Evolutionary conservation across 2,888 invertebrate species (phyloP).

Genomic region (Mesoligia furuncula): DNA sequence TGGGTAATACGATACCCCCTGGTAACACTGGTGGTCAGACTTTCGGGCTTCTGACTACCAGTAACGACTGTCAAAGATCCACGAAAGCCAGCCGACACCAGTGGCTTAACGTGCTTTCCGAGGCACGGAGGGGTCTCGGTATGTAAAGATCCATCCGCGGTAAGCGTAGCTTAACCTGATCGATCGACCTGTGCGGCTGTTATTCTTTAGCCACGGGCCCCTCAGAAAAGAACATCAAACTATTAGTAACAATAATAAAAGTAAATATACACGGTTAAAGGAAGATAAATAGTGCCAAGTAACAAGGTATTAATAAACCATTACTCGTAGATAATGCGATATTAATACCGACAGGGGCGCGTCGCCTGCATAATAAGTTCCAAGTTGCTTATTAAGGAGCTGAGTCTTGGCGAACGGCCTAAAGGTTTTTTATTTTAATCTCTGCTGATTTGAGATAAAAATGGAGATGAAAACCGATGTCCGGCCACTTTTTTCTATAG

Average conservation of each 20-base stretch:
- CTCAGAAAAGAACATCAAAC: too few species aligned
- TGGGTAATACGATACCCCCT: too few species aligned
- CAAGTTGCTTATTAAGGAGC: not conserved
- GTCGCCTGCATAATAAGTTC: conserved; percentile 49
- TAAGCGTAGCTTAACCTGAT: too few species aligned
- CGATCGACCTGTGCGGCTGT: too few species aligned
- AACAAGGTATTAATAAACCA: conserved; percentile 47
- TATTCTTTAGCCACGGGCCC: too few species aligned
- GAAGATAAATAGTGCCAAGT: conserved; percentile 22
- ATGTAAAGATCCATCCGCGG: too few species aligned
- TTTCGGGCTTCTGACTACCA: too few species aligned
- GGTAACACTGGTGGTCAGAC: too few species aligned
- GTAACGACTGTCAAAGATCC: too few species aligned
- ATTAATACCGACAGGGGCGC: conserved; percentile 41
- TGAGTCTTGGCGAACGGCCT: conserved; percentile 3
- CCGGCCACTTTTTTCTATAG: not conserved
- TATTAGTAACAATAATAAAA: not conserved
- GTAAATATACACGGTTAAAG: not conserved
- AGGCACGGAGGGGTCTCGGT: too few species aligned
- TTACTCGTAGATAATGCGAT: conserved; percentile 51
- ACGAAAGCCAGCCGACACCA: too few species aligned
- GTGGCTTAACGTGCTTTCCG: too few species aligned
- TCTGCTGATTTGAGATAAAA: conserved; percentile 12
- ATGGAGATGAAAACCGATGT: conserved; percentile 1
- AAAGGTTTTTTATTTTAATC: conserved; percentile 29